These are phyloP conservation scores for Aphidius colemani DNA, from an alignment of 2,888 invertebrate genomes.

Conservation along the genomic window DNA sequence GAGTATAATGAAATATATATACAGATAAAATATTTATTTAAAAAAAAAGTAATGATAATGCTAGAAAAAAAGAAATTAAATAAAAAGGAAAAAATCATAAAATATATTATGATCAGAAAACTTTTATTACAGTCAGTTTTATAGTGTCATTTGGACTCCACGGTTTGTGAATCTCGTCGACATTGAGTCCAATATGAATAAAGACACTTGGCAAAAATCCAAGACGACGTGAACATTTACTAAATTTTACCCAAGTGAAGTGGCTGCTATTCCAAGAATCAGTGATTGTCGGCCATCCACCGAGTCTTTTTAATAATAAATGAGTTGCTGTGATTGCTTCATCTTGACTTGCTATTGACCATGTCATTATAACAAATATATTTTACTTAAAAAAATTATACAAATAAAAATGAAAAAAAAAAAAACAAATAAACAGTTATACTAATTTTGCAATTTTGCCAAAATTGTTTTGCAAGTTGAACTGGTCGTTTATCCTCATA, in stretches of 20 bases:
- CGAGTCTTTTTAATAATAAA: conserved; percentile 34
- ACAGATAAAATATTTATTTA: too few relatives aligned
- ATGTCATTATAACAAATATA: not conserved
- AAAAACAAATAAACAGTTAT: not conserved
- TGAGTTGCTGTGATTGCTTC: conserved; percentile 4
- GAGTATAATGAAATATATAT: too few relatives aligned
- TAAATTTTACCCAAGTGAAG: conserved; percentile 38
- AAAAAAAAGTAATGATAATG: too few relatives aligned
- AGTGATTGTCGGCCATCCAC: conserved; percentile 37
- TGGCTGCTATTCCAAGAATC: conserved; percentile 33
- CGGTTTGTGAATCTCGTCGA: conserved; percentile 33
- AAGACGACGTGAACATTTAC: conserved; percentile 34
- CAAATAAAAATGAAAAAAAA: not conserved
- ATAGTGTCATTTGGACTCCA: conserved; percentile 36
- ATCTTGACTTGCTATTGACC: not conserved
- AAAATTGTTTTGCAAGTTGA: conserved; percentile 35
- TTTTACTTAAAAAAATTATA: not conserved
- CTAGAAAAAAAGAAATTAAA: not conserved
- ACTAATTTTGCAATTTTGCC: conserved; percentile 38
- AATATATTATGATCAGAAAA: conserved; percentile 2
- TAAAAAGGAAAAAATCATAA: conserved; percentile 7
- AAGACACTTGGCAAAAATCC: conserved; percentile 39
- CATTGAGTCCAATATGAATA: conserved; percentile 36
- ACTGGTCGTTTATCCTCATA: conserved; percentile 32
- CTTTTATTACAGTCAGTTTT: conserved; percentile 31